Percentiles rank a stretch among this genome's conserved stretches.
phyloP scores from a whole-genome alignment of 2,797 vertebrate genomes.

The Nyctibius grandis region DNA sequence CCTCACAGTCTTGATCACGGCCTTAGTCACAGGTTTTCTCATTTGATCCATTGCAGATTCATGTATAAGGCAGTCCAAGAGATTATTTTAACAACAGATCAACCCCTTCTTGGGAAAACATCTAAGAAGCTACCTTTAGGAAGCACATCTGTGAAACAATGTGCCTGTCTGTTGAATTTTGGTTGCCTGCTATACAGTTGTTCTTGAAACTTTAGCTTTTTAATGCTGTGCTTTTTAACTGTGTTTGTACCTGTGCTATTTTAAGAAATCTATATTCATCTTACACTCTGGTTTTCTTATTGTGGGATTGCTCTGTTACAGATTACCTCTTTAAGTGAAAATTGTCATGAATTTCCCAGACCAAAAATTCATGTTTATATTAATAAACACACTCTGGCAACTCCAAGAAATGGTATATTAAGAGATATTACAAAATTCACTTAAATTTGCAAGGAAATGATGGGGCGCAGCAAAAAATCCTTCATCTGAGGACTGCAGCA shows the following conservation, averaged over 20 bases:
- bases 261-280: not conserved
- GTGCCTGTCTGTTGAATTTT: constrained; percentile 18
- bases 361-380: constrained; percentile 27
- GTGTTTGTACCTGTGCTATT: constrained; percentile 6
- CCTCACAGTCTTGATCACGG: not conserved
- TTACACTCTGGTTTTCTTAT: not conserved
- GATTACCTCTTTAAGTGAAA: not conserved
- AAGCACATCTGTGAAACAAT: not conserved
- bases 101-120: not conserved
- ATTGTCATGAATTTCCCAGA: constrained; percentile 4
- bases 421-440: not conserved
- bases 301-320: constrained; percentile 9
- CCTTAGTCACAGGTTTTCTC: not conserved
- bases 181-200: not conserved
- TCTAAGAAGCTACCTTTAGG: not conserved
- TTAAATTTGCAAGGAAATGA: not conserved
- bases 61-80: not conserved
- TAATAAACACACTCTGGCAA: constrained; percentile 44
- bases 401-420: not conserved
- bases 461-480: not conserved
- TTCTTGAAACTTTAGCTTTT: not conserved
- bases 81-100: not conserved
- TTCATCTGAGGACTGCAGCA: not conserved
- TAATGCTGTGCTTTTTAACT: not conserved
- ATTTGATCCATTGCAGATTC: not conserved